Conservation (phyloP, 2,888 invertebrate genomes). For the Ferdinandea cuprea region DNA sequence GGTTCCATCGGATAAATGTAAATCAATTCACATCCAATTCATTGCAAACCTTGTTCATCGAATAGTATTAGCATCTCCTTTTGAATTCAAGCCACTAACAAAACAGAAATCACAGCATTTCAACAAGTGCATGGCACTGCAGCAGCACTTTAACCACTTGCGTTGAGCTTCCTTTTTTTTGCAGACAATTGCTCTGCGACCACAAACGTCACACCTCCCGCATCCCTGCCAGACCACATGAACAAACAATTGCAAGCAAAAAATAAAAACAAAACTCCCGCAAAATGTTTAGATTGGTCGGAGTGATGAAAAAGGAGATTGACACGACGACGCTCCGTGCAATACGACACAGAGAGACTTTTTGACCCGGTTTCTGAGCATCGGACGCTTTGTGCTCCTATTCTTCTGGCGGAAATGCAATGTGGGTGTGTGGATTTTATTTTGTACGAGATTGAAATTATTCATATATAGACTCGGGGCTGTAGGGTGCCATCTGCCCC, state of each 20-base stretch:
- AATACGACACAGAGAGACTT: conserved; percentile 27
- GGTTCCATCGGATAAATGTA: conserved; percentile 1
- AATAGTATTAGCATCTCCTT: conserved; percentile 27
- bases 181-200: conserved; percentile 19
- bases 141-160: conserved; percentile 8
- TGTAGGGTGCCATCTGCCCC: conserved; percentile 44
- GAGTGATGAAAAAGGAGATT: conserved; percentile 26
- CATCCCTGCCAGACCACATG: conserved; percentile 3
- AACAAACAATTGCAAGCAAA: conserved; percentile 1
- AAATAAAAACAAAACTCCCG: conserved; percentile 9
- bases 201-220: conserved; percentile 1
- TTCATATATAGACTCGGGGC: conserved; percentile 60
- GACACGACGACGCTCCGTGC: conserved; percentile 27
- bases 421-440: no score
- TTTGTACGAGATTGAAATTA: conserved; percentile 17
- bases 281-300: conserved; percentile 46
- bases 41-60: conserved; percentile 17
- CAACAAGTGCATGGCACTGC: conserved; percentile 33
- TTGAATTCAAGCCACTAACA: conserved; percentile 13
- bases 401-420: conserved; percentile 15
- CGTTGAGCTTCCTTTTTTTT: background rate
- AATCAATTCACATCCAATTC: conserved; percentile 29
- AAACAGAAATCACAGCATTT: background rate
- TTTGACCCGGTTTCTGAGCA: conserved; percentile 44
- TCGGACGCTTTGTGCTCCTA: conserved; percentile 23